These are phyloP conservation scores for Atherix ibis DNA, from an alignment of 2,888 invertebrate genomes.

Conservation along the genomic window DNA sequence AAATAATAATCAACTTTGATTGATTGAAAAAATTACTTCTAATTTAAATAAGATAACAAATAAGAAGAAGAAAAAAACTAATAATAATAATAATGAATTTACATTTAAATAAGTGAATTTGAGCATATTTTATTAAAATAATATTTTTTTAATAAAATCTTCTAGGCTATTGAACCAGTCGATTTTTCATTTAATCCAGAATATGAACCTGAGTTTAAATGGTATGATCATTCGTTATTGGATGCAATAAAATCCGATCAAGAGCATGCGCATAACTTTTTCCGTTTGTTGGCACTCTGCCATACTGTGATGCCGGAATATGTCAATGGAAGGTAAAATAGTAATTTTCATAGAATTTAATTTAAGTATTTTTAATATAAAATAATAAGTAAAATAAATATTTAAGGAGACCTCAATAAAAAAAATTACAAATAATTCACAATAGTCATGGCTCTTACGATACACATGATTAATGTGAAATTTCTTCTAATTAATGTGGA, in stretches of 20 bases:
- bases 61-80: too few species aligned
- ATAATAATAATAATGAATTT: too few species aligned
- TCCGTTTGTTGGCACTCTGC: conserved; percentile 83
- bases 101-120: too few species aligned
- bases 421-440: not conserved
- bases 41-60: too few species aligned
- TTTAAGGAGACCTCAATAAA: too few species aligned
- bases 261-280: conserved; percentile 67
- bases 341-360: not conserved
- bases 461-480: too few species aligned
- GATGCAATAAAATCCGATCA: conserved; percentile 67
- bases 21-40: too few species aligned
- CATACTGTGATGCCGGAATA: conserved; percentile 98
- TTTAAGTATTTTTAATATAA: not conserved
- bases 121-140: not conserved
- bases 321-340: conserved; percentile 52
- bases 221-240: conserved; percentile 76
- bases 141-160: conserved; percentile 3
- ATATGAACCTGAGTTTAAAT: conserved; percentile 83
- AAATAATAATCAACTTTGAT: too few species aligned
- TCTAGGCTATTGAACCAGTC: conserved; percentile 57
- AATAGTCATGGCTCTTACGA: not conserved
- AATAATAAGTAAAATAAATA: too few species aligned
- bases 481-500: too few species aligned
- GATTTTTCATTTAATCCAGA: conserved; percentile 93